Conservation (phyloP, 2,888 invertebrate species). For the Rotaria magnacalcarata region DNA sequence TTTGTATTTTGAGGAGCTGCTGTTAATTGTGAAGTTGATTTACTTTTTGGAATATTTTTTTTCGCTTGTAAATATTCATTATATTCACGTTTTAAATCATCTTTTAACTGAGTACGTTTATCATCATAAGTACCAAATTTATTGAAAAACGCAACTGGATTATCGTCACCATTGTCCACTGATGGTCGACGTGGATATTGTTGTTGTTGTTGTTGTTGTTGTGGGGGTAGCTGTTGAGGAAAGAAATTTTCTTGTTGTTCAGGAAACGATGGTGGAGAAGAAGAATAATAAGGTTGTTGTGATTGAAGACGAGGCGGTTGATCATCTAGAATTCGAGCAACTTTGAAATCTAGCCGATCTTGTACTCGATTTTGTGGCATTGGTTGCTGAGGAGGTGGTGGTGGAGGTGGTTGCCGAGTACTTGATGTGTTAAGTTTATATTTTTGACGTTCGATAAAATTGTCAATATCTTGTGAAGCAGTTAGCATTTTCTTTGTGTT, state of each 20-base stretch:
- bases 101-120: neutral
- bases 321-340: neutral
- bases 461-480: neutral
- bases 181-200: neutral
- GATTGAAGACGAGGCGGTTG: neutral
- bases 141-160: neutral
- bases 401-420: neutral
- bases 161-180: neutral
- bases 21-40: neutral
- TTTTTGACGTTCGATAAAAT: neutral
- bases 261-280: neutral
- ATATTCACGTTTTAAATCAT: conserved; percentile 29
- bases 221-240: neutral
- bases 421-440: neutral
- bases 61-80: neutral
- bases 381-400: neutral
- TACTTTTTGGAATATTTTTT: neutral
- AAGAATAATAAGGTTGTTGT: neutral
- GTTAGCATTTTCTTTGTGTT: neutral
- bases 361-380: neutral
- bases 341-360: neutral
- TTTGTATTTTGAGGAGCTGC: neutral
- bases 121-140: neutral
- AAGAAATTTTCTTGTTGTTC: neutral
- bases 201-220: no score